phyloP scores from a whole-genome alignment of 2,797 vertebrate genomes.

The Gymnoscopelus microlampas region DNA sequence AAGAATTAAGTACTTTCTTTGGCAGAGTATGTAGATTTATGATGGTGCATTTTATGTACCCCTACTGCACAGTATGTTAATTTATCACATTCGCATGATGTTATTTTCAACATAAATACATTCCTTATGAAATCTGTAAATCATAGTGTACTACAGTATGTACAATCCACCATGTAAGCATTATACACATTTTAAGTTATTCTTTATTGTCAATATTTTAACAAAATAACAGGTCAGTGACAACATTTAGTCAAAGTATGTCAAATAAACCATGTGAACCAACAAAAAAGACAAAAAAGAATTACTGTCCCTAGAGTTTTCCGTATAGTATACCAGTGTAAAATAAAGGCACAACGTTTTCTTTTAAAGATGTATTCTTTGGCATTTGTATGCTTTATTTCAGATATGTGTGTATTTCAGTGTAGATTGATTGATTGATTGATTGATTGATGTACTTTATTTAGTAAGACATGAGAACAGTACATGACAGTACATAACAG shows the following conservation, averaged over 20 bases:
- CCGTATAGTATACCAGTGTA: slow-evolving; percentile 18
- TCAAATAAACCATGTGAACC: not conserved
- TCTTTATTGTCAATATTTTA: no score
- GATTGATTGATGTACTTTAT: no score
- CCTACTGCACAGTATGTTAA: not conserved
- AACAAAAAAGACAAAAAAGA: slow-evolving; percentile 9
- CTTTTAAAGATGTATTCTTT: no score
- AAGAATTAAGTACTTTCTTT: slow-evolving; percentile 4
- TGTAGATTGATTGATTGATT: no score
- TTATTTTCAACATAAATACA: slow-evolving; percentile 1
- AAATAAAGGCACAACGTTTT: slow-evolving; percentile 53
- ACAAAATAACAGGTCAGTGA: no score
- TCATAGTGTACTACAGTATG: slow-evolving; percentile 5
- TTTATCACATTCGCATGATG: not conserved
- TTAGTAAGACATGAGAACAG: no score
- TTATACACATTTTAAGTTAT: no score
- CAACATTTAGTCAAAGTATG: not conserved
- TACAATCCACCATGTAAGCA: not conserved
- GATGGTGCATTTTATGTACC: not conserved
- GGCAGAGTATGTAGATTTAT: not conserved
- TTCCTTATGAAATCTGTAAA: not conserved
- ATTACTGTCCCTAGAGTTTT: slow-evolving; percentile 27
- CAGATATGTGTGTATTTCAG: not conserved
- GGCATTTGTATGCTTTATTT: no score
- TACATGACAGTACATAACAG: no score